These are phyloP conservation scores for Crotalus tigris DNA, from an alignment of 2,113 vertebrate species.

Conservation along the genomic window DNA sequence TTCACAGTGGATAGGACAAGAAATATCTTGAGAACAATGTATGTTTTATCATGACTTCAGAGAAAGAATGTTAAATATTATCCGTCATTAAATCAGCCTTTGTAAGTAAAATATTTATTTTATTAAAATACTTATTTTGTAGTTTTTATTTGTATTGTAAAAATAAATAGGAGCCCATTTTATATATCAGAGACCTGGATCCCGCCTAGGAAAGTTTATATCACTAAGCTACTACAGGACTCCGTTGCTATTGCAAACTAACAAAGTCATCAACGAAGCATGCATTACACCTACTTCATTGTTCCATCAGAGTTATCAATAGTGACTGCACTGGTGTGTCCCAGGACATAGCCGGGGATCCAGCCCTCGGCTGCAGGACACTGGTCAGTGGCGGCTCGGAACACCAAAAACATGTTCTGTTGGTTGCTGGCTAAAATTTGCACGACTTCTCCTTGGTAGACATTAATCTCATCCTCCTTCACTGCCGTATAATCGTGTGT, in stretches of 20 bases:
- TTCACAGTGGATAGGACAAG: background rate
- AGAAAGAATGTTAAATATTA: background rate
- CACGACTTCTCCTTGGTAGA: slow-evolving; percentile 96
- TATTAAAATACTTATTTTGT: background rate
- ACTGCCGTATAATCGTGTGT: slow-evolving; percentile 97
- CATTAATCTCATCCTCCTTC: slow-evolving; percentile 99
- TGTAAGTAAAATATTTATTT: background rate
- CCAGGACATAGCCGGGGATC: slow-evolving; percentile 98
- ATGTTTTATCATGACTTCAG: background rate
- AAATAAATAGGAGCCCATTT: background rate
- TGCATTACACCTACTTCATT: slow-evolving; percentile 83
- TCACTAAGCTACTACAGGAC: background rate
- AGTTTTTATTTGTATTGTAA: background rate
- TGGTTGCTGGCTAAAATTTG: slow-evolving; percentile 99
- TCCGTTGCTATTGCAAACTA: background rate
- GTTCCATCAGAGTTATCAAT: slow-evolving; percentile 91
- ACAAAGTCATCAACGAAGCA: background rate
- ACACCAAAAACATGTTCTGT: slow-evolving; percentile 99
- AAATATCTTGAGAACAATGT: background rate
- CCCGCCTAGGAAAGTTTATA: background rate
- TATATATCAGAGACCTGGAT: background rate
- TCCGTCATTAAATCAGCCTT: background rate
- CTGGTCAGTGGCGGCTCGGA: slow-evolving; percentile 95
- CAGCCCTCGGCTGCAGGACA: slow-evolving; percentile 99
- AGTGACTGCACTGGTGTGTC: slow-evolving; percentile 91